phyloP scores from a whole-genome alignment of 1,140 invertebrate genomes.

The Mylabris phalerata region DNA sequence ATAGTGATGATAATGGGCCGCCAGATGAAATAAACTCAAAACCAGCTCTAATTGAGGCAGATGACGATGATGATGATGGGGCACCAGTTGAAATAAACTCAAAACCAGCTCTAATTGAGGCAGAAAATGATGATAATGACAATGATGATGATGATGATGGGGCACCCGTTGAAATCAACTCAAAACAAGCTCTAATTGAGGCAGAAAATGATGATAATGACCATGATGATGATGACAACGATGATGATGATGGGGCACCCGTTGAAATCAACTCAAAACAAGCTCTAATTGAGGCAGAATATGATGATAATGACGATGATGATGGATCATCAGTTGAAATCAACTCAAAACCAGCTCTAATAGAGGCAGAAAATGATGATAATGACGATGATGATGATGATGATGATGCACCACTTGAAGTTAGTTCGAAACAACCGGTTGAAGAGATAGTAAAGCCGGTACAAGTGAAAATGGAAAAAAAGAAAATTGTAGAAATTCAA shows the following conservation, averaged over 20 bases:
- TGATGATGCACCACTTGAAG: conserved; percentile 18
- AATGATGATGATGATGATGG: conserved; percentile 8
- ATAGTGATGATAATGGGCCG: neutral
- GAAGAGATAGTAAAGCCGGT: conserved; percentile 11
- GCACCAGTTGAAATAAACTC: conserved; percentile 16
- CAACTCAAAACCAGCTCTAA: neutral
- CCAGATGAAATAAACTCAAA: neutral
- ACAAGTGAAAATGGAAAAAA: conserved; percentile 14
- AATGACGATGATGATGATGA: conserved; percentile 24
- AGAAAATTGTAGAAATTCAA: conserved; percentile 14
- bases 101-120: conserved; percentile 6
- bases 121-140: conserved; percentile 6
- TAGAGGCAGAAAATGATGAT: conserved; percentile 24
- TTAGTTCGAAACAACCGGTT: conserved; percentile 2
- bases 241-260: neutral
- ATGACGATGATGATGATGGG: conserved; percentile 6
- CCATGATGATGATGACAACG: conserved; percentile 22
- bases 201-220: conserved; percentile 24
- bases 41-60: neutral
- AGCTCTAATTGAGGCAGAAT: conserved; percentile 20
- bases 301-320: conserved; percentile 25
- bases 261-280: neutral
- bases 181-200: conserved; percentile 16
- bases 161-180: too few relatives aligned
- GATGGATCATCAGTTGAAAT: conserved; percentile 10